Conservation (phyloP, 2,888 invertebrate species). For the Cephus runcator region DNA sequence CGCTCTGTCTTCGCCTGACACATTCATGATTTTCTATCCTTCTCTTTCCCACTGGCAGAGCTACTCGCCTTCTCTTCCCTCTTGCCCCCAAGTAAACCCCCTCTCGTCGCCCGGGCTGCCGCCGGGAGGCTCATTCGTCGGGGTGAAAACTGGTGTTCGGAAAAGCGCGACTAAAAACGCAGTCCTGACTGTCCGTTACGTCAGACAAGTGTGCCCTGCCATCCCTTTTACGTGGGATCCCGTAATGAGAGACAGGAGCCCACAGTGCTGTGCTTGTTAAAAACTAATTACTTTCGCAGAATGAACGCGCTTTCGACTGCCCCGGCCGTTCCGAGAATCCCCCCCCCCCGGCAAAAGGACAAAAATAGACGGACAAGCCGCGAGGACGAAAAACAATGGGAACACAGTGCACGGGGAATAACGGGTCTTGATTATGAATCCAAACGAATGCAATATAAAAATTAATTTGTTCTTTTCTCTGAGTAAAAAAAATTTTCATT, state of each 20-base stretch:
- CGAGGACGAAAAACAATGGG: too few species aligned
- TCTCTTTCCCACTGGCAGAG: neutral
- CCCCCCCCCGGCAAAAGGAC: too few species aligned
- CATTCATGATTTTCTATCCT: conserved; percentile 20
- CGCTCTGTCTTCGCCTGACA: conserved; percentile 25
- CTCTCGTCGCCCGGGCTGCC: too few species aligned
- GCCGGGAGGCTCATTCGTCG: too few species aligned
- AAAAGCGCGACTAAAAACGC: neutral
- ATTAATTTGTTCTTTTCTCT: too few species aligned
- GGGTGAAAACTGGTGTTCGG: neutral
- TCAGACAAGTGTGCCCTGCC: neutral
- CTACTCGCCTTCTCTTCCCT: neutral
- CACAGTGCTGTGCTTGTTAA: conserved; percentile 39
- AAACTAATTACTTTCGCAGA: conserved; percentile 45
- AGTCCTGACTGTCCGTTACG: neutral
- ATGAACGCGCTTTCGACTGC: conserved; percentile 8
- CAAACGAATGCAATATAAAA: too few species aligned
- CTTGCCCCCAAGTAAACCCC: neutral
- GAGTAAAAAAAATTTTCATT: too few species aligned
- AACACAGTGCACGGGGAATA: too few species aligned
- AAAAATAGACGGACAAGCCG: too few species aligned
- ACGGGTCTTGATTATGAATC: too few species aligned
- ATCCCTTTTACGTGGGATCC: neutral
- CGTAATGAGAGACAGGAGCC: conserved; percentile 30
- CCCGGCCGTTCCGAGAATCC: too few species aligned